Evolutionary conservation across 2,113 vertebrate genomes (phyloP).

Genomic region (Mastomys coucha): DNA sequence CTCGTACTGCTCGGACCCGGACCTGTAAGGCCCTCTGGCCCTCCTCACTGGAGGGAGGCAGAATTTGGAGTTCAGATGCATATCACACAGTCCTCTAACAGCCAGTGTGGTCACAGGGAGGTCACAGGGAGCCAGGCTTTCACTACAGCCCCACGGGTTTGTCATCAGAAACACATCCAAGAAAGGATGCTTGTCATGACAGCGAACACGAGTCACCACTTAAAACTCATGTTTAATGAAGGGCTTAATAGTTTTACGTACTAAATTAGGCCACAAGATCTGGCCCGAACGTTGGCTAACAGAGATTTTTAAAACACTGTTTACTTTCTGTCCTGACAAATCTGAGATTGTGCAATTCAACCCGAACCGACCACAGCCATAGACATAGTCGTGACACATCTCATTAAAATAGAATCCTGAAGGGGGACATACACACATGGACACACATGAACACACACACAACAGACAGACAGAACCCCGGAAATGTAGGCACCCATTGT

Average conservation of each 20-base stretch:
- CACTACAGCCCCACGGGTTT: not conserved
- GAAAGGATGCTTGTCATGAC: not conserved
- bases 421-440: not conserved
- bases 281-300: not conserved
- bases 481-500: not conserved
- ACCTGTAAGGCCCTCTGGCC: not conserved
- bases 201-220: not conserved
- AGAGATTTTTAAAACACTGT: not conserved
- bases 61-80: not conserved
- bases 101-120: too few relatives aligned
- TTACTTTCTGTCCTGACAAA: conserved; percentile 44
- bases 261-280: not conserved
- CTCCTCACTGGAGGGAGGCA: not conserved
- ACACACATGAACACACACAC: not conserved
- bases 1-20: not conserved
- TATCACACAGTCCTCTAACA: not conserved
- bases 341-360: not conserved
- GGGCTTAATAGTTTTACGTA: not conserved
- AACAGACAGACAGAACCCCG: not conserved
- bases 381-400: not conserved
- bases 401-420: not conserved
- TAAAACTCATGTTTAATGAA: conserved; percentile 19
- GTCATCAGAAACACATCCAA: not conserved
- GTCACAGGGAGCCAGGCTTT: not conserved
- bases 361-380: not conserved